These are phyloP conservation scores for Pegoplata infirma DNA, from an alignment of 2,888 invertebrate species.

Conservation along the genomic window DNA sequence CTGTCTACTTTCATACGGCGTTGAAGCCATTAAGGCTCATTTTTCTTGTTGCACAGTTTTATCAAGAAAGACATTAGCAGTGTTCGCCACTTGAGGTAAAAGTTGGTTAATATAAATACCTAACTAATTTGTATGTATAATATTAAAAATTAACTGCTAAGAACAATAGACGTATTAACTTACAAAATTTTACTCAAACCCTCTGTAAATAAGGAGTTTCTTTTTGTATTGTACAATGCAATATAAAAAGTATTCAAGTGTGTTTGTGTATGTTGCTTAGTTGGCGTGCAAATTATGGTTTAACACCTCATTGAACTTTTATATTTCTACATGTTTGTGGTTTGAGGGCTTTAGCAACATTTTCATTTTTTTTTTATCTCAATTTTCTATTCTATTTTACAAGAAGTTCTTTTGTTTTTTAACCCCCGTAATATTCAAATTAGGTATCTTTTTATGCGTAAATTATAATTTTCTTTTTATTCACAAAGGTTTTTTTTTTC, in stretches of 20 bases:
- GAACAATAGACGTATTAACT: constrained; percentile 33
- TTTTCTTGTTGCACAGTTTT: too few species aligned
- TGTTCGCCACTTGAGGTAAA: too few species aligned
- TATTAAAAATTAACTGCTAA: constrained; percentile 30
- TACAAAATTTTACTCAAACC: background rate
- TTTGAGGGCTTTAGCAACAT: constrained; percentile 48
- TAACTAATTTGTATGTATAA: too few species aligned
- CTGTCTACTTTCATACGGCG: too few species aligned
- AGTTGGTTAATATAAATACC: too few species aligned
- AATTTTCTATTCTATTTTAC: constrained; percentile 31
- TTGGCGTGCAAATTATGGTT: constrained; percentile 76
- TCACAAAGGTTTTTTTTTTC: constrained; percentile 21
- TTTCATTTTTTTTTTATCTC: constrained; percentile 38
- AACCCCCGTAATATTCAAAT: constrained; percentile 49
- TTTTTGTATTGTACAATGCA: constrained; percentile 30
- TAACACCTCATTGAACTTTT: constrained; percentile 76
- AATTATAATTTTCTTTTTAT: constrained; percentile 57
- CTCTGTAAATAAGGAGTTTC: background rate
- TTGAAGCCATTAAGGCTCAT: too few species aligned
- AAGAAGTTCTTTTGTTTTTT: constrained; percentile 22
- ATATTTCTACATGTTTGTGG: constrained; percentile 47
- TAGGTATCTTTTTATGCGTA: constrained; percentile 52
- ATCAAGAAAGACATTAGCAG: too few species aligned
- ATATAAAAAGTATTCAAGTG: constrained; percentile 16
- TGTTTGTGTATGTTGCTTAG: constrained; percentile 37